Conservation (phyloP, 2,797 vertebrate species). For the Fundulus diaphanus region DNA sequence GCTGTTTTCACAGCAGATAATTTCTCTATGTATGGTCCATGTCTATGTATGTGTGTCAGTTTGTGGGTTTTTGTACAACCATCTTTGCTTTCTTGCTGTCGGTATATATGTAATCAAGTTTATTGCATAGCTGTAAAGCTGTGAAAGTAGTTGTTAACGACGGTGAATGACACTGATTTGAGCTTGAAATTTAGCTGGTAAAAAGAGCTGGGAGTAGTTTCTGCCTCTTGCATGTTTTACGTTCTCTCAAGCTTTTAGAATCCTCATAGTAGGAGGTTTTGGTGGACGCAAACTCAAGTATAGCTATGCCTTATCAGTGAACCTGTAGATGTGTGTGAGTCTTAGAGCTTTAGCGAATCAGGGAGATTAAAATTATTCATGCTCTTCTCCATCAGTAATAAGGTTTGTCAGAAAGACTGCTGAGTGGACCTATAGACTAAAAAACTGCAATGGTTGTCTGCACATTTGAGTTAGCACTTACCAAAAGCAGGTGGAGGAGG, state of each 20-base stretch:
- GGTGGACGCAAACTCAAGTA: slow-evolving; percentile 9
- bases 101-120: neutral
- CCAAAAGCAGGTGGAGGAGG: neutral
- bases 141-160: neutral
- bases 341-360: slow-evolving; percentile 15
- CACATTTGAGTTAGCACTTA: slow-evolving; percentile 3
- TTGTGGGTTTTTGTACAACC: neutral
- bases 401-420: slow-evolving; percentile 27
- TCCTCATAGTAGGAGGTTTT: slow-evolving; percentile 13
- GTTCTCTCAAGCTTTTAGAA: slow-evolving; percentile 7
- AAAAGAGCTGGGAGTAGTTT: slow-evolving; percentile 23
- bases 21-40: slow-evolving; percentile 23
- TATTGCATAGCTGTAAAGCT: neutral
- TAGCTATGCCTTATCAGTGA: slow-evolving; percentile 3
- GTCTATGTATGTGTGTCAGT: slow-evolving; percentile 19
- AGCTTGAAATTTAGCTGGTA: slow-evolving; percentile 6
- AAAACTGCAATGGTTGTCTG: neutral
- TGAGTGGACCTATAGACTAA: slow-evolving; percentile 10
- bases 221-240: slow-evolving; percentile 1
- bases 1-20: slow-evolving; percentile 28
- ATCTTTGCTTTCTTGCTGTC: neutral
- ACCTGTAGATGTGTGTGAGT: no score
- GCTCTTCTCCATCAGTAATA: slow-evolving; percentile 5
- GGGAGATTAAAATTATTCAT: slow-evolving; percentile 5
- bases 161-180: neutral